These are phyloP conservation scores for Ctenodactylus gundi DNA, from an alignment of 2,113 vertebrate species.

Conservation along the genomic window DNA sequence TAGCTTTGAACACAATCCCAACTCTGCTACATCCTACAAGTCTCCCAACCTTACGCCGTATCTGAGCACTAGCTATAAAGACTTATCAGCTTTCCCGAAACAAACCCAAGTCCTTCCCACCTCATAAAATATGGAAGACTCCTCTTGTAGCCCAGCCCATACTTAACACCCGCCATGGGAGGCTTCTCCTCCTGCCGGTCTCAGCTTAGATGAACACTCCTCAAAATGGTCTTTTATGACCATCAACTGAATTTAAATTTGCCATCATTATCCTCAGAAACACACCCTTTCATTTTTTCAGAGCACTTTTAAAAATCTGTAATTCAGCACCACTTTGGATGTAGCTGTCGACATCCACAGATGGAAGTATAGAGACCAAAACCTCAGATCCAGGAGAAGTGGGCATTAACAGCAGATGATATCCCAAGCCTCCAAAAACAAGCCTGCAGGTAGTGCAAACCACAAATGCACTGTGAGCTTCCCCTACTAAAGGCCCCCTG, in stretches of 20 bases:
- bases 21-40: not conserved
- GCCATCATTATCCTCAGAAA: not conserved
- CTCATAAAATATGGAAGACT: not conserved
- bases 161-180: fast-evolving
- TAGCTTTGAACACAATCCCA: not conserved
- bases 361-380: too few relatives aligned
- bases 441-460: too few relatives aligned
- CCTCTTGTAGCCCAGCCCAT: not conserved
- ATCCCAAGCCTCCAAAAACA: too few relatives aligned
- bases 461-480: too few relatives aligned
- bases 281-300: not conserved
- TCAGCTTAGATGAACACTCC: not conserved
- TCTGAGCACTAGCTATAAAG: not conserved
- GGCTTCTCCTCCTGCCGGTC: not conserved
- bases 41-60: not conserved
- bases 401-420: too few relatives aligned
- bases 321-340: not conserved
- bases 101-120: not conserved
- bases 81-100: not conserved
- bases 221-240: not conserved
- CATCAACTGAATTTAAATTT: not conserved
- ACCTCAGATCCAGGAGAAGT: too few relatives aligned
- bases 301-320: not conserved
- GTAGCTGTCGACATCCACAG: too few relatives aligned
- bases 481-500: too few relatives aligned